Evolutionary conservation across 2,113 vertebrate species (phyloP).

Genomic region (Xyliphius kryptos): DNA sequence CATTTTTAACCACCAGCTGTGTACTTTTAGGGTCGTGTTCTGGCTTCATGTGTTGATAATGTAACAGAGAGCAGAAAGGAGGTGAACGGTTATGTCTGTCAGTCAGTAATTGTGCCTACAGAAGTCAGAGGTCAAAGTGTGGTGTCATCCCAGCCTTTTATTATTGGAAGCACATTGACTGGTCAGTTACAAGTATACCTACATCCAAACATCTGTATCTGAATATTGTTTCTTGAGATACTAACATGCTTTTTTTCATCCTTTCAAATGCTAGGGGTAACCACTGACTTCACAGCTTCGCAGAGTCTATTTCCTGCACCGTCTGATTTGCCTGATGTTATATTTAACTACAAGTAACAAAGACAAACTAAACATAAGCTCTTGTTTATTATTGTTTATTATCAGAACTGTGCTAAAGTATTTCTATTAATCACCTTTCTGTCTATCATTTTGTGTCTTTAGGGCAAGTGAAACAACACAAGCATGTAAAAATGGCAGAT

Average conservation of each 20-base stretch:
- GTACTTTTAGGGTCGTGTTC: slow-evolving; percentile 61
- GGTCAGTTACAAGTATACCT: slow-evolving; percentile 59
- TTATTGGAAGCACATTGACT: slow-evolving; percentile 73
- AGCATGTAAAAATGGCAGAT: slow-evolving; percentile 77
- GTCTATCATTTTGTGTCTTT: slow-evolving; percentile 25
- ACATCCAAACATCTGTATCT: background rate
- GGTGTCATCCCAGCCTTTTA: slow-evolving; percentile 81
- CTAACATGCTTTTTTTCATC: too few relatives aligned
- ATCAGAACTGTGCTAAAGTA: too few relatives aligned
- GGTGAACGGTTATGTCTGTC: slow-evolving; percentile 74
- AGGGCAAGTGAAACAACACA: slow-evolving; percentile 83
- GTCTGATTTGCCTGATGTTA: too few relatives aligned
- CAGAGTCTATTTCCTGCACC: too few relatives aligned
- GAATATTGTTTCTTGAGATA: too few relatives aligned
- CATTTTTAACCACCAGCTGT: too few relatives aligned
- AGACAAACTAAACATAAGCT: too few relatives aligned
- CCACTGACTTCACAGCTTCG: too few relatives aligned
- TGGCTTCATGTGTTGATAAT: slow-evolving; percentile 75
- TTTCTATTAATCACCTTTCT: too few relatives aligned
- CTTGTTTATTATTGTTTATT: too few relatives aligned
- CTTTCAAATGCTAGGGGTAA: too few relatives aligned
- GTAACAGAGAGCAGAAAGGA: slow-evolving; percentile 68
- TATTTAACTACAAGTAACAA: too few relatives aligned
- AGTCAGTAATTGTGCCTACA: slow-evolving; percentile 76
- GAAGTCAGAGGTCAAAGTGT: slow-evolving; percentile 71